Evolutionary conservation across 2,113 vertebrate genomes (phyloP).

Genomic region (Dromiciops gliroides): DNA sequence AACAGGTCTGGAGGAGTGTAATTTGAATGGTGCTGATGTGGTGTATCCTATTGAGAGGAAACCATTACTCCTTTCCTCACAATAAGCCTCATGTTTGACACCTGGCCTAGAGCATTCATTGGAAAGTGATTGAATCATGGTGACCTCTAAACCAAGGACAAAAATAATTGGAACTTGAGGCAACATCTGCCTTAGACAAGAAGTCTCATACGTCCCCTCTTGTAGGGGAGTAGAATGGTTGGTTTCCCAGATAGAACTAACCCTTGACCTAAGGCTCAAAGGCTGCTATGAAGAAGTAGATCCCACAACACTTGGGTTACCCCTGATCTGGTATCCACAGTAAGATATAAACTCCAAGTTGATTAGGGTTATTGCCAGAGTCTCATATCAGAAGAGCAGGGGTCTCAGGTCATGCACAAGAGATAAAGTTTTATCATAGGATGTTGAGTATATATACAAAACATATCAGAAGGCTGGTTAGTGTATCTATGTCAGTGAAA

Average conservation of each 20-base stretch:
- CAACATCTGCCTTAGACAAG: not conserved
- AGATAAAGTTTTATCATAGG: too few relatives aligned
- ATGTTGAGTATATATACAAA: too few relatives aligned
- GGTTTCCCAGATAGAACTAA: not conserved
- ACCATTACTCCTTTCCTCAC: too few relatives aligned
- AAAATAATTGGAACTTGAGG: not conserved
- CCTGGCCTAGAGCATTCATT: not conserved
- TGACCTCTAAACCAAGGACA: not conserved
- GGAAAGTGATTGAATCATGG: not conserved
- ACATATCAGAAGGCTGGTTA: too few relatives aligned
- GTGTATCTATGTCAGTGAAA: too few relatives aligned
- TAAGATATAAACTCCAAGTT: not conserved
- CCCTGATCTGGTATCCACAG: not conserved
- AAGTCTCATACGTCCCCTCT: not conserved
- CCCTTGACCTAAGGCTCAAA: not conserved
- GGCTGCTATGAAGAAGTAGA: not conserved
- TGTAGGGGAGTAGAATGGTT: not conserved
- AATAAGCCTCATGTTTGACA: not conserved
- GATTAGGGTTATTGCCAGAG: not conserved
- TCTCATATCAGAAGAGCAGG: too few relatives aligned
- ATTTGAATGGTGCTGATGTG: too few relatives aligned
- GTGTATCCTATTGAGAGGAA: too few relatives aligned
- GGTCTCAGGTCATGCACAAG: too few relatives aligned
- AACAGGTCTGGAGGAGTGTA: too few relatives aligned
- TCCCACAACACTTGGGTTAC: not conserved